Percentiles rank a stretch among this genome's conserved stretches.
Evolutionary conservation across 2,888 invertebrate species (phyloP).

Genomic region (Neuroscelio doddi): DNA sequence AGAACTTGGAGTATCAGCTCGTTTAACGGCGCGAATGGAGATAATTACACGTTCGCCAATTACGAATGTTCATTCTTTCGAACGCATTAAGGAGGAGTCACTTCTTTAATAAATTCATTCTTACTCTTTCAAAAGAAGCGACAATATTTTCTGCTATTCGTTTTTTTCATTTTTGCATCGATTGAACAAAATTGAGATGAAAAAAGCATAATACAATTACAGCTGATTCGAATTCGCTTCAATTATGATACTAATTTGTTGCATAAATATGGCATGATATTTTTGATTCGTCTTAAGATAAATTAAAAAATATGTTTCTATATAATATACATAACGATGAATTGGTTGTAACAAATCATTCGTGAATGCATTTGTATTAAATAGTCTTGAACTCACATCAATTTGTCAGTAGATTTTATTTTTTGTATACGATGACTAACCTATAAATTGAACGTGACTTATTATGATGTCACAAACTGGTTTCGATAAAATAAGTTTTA

Average conservation of each 20-base stretch:
- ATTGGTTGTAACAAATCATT: slow-evolving; percentile 35
- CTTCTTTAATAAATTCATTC: slow-evolving; percentile 41
- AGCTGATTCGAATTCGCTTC: no score
- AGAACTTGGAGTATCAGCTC: slow-evolving; percentile 47
- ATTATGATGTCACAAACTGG: slow-evolving; percentile 30
- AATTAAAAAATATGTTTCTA: no score
- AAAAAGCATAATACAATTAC: no score
- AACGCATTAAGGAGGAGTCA: slow-evolving; percentile 30
- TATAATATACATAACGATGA: no score
- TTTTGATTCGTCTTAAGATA: no score
- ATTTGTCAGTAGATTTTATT: slow-evolving; percentile 23
- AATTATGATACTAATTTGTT: no score
- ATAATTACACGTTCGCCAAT: slow-evolving; percentile 48
- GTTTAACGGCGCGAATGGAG: slow-evolving; percentile 49
- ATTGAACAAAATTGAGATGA: no score
- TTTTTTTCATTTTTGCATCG: slow-evolving; percentile 6
- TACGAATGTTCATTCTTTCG: slow-evolving; percentile 44
- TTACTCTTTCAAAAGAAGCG: slow-evolving; percentile 18
- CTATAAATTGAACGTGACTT: slow-evolving; percentile 25
- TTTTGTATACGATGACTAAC: slow-evolving; percentile 18
- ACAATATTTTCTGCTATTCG: slow-evolving; percentile 20
- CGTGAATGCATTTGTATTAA: slow-evolving; percentile 12
- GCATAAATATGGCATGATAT: no score
- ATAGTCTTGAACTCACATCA: slow-evolving; percentile 11
- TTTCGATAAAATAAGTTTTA: slow-evolving; percentile 24